A percentile compares a stretch with the other conserved stretches of the same genome.
phyloP scores from a whole-genome alignment of 1,140 invertebrate species.

The Coenobita brevimanus region DNA sequence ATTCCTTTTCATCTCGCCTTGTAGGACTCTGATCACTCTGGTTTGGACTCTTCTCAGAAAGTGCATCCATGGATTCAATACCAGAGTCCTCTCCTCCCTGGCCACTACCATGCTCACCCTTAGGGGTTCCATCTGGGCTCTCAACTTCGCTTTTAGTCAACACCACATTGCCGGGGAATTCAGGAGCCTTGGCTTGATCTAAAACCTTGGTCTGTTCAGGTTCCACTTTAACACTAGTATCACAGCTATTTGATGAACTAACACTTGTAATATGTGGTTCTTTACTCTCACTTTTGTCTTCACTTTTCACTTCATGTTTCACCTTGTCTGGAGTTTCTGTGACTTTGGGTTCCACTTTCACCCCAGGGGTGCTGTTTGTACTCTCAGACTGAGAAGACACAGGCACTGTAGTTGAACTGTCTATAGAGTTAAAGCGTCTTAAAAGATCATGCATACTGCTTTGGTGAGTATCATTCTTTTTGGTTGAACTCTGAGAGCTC shows the following conservation, averaged over 20 bases:
- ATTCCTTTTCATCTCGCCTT: slow-evolving; percentile 68
- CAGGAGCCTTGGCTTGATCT: slow-evolving; percentile 52
- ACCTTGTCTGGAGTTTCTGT: slow-evolving; percentile 57
- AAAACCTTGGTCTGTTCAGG: slow-evolving; percentile 55
- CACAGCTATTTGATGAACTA: slow-evolving; percentile 68
- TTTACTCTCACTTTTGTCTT: slow-evolving; percentile 56
- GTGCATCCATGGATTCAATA: slow-evolving; percentile 93
- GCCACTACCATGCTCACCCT: slow-evolving; percentile 72
- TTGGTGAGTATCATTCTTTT: slow-evolving; percentile 59
- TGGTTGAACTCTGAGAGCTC: slow-evolving; percentile 66
- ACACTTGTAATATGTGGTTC: slow-evolving; percentile 54
- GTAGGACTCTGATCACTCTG: slow-evolving; percentile 78
- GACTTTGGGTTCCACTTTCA: slow-evolving; percentile 58
- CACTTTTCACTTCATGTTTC: slow-evolving; percentile 64
- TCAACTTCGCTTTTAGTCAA: slow-evolving; percentile 68
- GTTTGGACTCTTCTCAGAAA: slow-evolving; percentile 93
- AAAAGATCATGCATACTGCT: slow-evolving; percentile 59
- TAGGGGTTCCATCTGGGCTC: slow-evolving; percentile 70
- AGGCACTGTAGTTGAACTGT: slow-evolving; percentile 68
- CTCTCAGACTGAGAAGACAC: slow-evolving; percentile 68
- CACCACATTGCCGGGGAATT: slow-evolving; percentile 70
- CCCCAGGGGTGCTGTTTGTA: slow-evolving; percentile 68
- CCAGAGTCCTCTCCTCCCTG: slow-evolving; percentile 87
- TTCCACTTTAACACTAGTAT: slow-evolving; percentile 69
- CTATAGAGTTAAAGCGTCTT: slow-evolving; percentile 64